Conservation (phyloP, 2,888 invertebrate genomes). For the Leptinotarsa peninsularis region DNA sequence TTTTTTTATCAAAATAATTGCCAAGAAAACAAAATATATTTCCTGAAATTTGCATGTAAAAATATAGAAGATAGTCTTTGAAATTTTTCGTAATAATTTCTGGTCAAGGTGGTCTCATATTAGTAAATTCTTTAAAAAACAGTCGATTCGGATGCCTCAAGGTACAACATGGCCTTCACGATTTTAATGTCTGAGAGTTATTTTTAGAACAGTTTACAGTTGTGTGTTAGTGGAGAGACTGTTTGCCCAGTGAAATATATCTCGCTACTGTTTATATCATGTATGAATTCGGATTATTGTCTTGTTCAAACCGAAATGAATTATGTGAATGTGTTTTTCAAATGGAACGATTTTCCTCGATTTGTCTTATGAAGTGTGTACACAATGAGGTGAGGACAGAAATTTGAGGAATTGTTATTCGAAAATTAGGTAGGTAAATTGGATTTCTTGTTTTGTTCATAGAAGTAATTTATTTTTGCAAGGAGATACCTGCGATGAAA, state of each 20-base stretch:
- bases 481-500: too few relatives aligned
- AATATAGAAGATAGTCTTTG: neutral
- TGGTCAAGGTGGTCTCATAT: conserved; percentile 21
- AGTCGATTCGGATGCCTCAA: conserved; percentile 46
- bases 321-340: neutral
- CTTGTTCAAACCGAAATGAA: neutral
- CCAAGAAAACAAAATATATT: too few relatives aligned
- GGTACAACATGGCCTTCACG: conserved; percentile 60
- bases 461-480: neutral
- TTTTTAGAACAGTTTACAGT: conserved; percentile 62
- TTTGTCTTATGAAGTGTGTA: neutral
- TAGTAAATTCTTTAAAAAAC: conserved; percentile 26
- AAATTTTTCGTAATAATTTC: neutral
- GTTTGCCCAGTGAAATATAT: conserved; percentile 19
- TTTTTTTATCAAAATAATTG: too few relatives aligned
- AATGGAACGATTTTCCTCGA: neutral
- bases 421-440: too few relatives aligned
- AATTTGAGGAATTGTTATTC: too few relatives aligned
- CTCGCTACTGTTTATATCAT: conserved; percentile 15
- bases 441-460: too few relatives aligned
- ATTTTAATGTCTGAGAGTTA: conserved; percentile 60
- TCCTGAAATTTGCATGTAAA: neutral
- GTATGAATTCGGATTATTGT: conserved; percentile 6
- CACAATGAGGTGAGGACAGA: too few relatives aligned
- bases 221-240: conserved; percentile 51